Evolutionary conservation across 2,797 vertebrate genomes (phyloP).

Genomic region (Gallinago solitaria): DNA sequence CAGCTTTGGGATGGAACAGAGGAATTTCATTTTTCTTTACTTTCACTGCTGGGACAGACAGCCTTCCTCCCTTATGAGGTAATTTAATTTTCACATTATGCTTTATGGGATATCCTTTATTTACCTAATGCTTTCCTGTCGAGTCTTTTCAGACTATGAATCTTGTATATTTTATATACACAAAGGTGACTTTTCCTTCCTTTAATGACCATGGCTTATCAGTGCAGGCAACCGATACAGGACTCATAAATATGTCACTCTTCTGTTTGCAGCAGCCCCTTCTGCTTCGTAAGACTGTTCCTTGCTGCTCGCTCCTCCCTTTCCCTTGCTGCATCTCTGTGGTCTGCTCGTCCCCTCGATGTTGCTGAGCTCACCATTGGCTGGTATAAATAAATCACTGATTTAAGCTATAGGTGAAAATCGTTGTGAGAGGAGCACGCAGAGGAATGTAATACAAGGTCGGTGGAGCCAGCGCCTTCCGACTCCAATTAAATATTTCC

Average conservation of each 20-base stretch:
- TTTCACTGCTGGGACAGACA: conserved; percentile 55
- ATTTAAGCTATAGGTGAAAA: conserved; percentile 62
- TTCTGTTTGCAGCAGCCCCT: background rate
- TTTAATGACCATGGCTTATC: conserved; percentile 79
- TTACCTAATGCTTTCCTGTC: conserved; percentile 82
- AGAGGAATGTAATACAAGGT: conserved; percentile 71
- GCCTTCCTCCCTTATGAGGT: conserved; percentile 67
- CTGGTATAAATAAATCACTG: conserved; percentile 71
- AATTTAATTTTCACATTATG: conserved; percentile 77
- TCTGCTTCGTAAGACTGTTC: background rate
- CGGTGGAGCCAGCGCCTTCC: conserved; percentile 74
- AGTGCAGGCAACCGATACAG: conserved; percentile 74
- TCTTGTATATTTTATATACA: conserved; percentile 80
- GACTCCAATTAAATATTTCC: conserved; percentile 81
- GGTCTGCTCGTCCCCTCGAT: background rate
- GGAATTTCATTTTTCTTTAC: conserved; percentile 37
- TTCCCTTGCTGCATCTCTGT: background rate
- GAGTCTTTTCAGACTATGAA: conserved; percentile 75
- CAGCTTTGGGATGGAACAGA: conserved; percentile 5
- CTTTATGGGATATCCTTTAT: conserved; percentile 83
- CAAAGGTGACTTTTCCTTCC: conserved; percentile 84
- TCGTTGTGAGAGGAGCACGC: conserved; percentile 45
- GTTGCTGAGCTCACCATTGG: conserved; percentile 27
- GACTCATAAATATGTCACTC: conserved; percentile 81
- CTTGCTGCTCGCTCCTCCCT: conserved; percentile 5